phyloP scores from a whole-genome alignment of 2,113 vertebrate species.

The Antennarius striatus region DNA sequence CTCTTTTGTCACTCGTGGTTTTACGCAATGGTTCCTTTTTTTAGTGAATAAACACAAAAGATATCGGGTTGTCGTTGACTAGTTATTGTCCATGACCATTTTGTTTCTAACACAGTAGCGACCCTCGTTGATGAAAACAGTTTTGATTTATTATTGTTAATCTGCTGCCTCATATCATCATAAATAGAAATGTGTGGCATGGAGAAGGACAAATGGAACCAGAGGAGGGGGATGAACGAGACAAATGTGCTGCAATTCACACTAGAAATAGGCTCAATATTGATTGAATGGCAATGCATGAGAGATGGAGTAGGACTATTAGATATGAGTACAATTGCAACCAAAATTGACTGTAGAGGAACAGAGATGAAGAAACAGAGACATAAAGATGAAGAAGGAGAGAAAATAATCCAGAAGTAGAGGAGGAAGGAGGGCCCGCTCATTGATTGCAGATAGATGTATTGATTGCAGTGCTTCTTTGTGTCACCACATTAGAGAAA shows the following conservation, averaged over 20 bases:
- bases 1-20: too few relatives aligned
- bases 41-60: too few relatives aligned
- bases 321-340: constrained; percentile 12
- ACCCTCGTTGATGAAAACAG: too few relatives aligned
- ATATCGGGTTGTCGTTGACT: too few relatives aligned
- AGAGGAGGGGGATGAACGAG: constrained; percentile 4
- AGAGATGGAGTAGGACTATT: constrained; percentile 13
- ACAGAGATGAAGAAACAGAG: constrained; percentile 3
- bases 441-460: constrained; percentile 42
- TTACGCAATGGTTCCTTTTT: too few relatives aligned
- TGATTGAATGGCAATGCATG: constrained; percentile 27
- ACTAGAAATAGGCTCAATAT: neutral
- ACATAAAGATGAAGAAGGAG: constrained; percentile 8
- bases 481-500: constrained; percentile 40
- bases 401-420: constrained; percentile 5
- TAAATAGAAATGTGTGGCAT: constrained; percentile 10
- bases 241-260: neutral
- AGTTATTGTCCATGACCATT: too few relatives aligned
- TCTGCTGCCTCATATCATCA: neutral
- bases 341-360: constrained; percentile 20
- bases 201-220: neutral
- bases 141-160: too few relatives aligned
- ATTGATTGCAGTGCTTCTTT: constrained; percentile 25
- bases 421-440: constrained; percentile 11
- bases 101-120: too few relatives aligned